Conservation (phyloP, 2,113 vertebrate genomes). For the Tetraodon nigroviridis region DNA sequence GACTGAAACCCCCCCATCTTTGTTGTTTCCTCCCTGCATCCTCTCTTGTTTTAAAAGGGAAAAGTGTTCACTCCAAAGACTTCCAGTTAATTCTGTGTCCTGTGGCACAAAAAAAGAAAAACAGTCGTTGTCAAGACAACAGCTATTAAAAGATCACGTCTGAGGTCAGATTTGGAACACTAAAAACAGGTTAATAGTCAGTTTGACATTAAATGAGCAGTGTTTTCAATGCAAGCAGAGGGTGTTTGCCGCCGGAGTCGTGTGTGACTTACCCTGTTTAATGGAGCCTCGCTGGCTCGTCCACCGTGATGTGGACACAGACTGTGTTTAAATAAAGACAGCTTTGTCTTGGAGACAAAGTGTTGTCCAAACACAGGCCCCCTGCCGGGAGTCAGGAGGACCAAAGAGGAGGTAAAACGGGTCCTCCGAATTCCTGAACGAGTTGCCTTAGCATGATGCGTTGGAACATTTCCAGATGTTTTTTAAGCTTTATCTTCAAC, state of each 20-base stretch:
- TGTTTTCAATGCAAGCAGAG: conserved; percentile 5
- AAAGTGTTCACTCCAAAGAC: conserved; percentile 40
- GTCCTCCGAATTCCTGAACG: conserved; percentile 1
- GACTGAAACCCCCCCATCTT: conserved; percentile 45
- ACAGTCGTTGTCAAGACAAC: conserved; percentile 3
- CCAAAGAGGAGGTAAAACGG: conserved; percentile 25
- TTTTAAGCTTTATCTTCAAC: conserved; percentile 9
- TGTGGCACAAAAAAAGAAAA: too few relatives aligned
- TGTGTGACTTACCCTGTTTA: conserved; percentile 13
- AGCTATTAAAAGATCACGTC: conserved; percentile 14
- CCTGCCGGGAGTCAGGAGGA: conserved; percentile 21
- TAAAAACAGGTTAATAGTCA: too few relatives aligned
- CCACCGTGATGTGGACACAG: conserved; percentile 3
- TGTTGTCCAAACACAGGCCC: conserved; percentile 29
- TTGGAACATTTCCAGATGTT: conserved; percentile 43
- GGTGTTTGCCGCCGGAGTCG: conserved; percentile 1
- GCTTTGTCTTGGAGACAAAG: conserved; percentile 24
- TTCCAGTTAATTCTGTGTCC: conserved; percentile 22
- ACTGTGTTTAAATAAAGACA: conserved; percentile 9
- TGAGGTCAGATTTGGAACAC: conserved; percentile 12
- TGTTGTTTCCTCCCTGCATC: conserved; percentile 22
- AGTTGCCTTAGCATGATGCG: conserved; percentile 54
- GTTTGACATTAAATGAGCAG: conserved; percentile 13
- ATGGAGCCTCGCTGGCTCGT: conserved; percentile 32
- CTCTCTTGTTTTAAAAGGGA: conserved; percentile 34